Evolutionary conservation across 2,113 vertebrate species (phyloP).

Genomic region (Heterotilapia buettikoferi): DNA sequence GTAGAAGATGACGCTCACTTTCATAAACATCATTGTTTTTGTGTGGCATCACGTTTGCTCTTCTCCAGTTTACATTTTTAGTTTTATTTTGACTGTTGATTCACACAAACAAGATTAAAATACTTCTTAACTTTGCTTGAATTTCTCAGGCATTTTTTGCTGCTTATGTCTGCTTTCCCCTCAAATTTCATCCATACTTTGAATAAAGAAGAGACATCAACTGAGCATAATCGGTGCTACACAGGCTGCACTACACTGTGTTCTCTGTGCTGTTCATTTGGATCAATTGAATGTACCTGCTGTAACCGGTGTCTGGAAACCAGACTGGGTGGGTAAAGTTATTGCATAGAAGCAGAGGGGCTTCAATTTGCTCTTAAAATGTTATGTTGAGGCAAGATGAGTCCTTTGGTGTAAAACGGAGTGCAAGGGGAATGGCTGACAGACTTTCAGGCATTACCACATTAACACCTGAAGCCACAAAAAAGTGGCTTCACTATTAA

Average conservation of each 20-base stretch:
- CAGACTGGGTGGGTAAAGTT: slow-evolving; percentile 37
- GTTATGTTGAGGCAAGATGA: slow-evolving; percentile 28
- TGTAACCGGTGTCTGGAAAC: slow-evolving; percentile 28
- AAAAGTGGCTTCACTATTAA: slow-evolving; percentile 23
- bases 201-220: background rate
- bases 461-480: slow-evolving; percentile 39
- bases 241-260: background rate
- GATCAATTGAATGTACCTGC: slow-evolving; percentile 27
- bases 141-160: background rate
- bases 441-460: slow-evolving; percentile 46
- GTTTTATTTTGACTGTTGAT: background rate
- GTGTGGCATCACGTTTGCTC: background rate
- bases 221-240: background rate
- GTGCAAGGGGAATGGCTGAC: slow-evolving; percentile 34
- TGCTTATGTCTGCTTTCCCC: background rate
- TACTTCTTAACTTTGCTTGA: background rate
- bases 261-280: background rate
- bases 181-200: background rate
- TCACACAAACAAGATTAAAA: background rate
- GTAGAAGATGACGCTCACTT: background rate
- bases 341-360: slow-evolving; percentile 34
- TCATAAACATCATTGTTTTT: background rate
- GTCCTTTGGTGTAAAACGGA: slow-evolving; percentile 55
- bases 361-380: slow-evolving; percentile 43
- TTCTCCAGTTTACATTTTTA: background rate